These are phyloP conservation scores for Mythimna albipuncta DNA, from an alignment of 2,888 invertebrate species.

Conservation along the genomic window DNA sequence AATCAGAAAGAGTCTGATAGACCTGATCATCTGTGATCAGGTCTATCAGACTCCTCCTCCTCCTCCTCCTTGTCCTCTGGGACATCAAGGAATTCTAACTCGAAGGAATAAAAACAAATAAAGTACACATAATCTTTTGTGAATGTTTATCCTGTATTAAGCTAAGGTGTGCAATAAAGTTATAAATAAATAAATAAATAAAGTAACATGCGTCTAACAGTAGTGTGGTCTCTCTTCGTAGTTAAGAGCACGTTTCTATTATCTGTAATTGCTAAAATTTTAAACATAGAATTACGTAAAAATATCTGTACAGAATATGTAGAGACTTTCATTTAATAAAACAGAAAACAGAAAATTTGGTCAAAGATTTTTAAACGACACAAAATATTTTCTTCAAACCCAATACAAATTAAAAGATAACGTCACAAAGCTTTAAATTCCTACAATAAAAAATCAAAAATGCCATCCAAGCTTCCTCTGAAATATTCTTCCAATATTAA, in stretches of 20 bases:
- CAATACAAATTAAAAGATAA: slow-evolving; percentile 13
- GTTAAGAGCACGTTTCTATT: slow-evolving; percentile 17
- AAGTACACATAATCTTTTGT: too few relatives aligned
- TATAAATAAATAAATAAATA: too few relatives aligned
- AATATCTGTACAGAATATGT: neutral
- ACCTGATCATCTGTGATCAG: too few relatives aligned
- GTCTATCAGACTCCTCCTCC: too few relatives aligned
- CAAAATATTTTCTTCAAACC: neutral
- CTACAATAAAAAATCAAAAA: neutral
- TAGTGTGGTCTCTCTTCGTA: slow-evolving; percentile 16
- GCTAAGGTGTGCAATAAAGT: too few relatives aligned
- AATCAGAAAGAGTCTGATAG: too few relatives aligned
- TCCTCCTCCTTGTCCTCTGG: too few relatives aligned
- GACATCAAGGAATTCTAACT: too few relatives aligned
- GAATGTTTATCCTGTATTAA: too few relatives aligned
- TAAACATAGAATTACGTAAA: slow-evolving; percentile 13
- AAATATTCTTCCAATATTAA: slow-evolving; percentile 14
- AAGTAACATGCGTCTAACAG: neutral
- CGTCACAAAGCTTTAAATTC: neutral
- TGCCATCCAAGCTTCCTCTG: neutral
- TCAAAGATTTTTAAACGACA: neutral
- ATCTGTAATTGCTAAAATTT: slow-evolving; percentile 3
- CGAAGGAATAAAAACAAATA: too few relatives aligned
- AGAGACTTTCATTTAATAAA: neutral
- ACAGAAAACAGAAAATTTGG: neutral